A percentile compares a stretch with the other conserved stretches of the same genome.
Conservation (phyloP, 2,888 invertebrate genomes). For the Drosophila setosimentum region DNA sequence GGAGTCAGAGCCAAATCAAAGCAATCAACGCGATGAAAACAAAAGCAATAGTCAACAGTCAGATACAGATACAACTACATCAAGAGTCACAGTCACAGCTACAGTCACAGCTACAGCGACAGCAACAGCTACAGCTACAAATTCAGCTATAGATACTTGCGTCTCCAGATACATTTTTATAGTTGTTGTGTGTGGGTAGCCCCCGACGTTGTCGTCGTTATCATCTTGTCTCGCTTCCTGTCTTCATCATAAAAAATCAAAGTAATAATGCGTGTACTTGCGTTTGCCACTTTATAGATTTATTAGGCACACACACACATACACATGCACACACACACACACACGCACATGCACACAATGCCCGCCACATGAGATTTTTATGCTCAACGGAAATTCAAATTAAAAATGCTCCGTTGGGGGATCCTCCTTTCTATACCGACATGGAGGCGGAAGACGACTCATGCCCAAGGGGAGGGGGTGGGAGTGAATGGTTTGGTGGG, state of each 20-base stretch:
- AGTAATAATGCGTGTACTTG: conserved; percentile 81
- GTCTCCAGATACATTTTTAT: conserved; percentile 48
- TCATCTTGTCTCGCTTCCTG: conserved; percentile 67
- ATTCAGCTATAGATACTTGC: conserved; percentile 36
- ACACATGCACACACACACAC: not conserved
- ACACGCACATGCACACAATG: not conserved
- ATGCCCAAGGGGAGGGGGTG: not conserved
- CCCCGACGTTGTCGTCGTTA: conserved; percentile 33
- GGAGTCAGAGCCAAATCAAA: conserved; percentile 54
- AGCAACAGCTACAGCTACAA: conserved; percentile 11
- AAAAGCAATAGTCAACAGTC: conserved; percentile 30
- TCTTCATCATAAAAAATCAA: conserved; percentile 81
- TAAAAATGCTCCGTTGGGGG: conserved; percentile 73
- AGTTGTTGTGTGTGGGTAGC: conserved; percentile 52
- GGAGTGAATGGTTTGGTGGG: not conserved
- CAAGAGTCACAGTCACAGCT: conserved; percentile 16
- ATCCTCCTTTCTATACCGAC: conserved; percentile 14
- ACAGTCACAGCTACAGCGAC: not conserved
- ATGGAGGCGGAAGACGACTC: conserved; percentile 4
- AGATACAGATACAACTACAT: conserved; percentile 13
- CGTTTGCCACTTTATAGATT: conserved; percentile 81
- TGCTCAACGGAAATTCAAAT: conserved; percentile 83
- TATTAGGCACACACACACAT: conserved; percentile 65
- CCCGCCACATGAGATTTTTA: conserved; percentile 59
- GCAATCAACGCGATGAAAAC: conserved; percentile 67